Evolutionary conservation across 1,140 invertebrate species (phyloP), one percentile per base, ranked within the genome.

Genomic region (Drosophila azteca): DNA sequence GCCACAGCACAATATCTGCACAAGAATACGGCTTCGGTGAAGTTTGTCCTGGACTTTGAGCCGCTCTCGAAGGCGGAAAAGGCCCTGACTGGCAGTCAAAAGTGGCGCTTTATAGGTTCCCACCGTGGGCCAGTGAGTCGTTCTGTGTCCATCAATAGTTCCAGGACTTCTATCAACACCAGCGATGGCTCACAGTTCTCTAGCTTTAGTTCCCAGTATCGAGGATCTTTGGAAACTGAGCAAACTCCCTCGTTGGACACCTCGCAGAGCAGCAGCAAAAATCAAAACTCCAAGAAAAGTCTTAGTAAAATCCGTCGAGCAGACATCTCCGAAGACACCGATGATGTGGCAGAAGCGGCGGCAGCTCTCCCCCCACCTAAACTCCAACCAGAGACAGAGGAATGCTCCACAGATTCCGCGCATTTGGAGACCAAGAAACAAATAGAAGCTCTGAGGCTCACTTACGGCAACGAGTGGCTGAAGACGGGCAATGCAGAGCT

Each of bases 391-490:
- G 9, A 9, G 9, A 22, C 17, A 5, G n/a, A 62, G 5, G 66
- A 77, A 31, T 22, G 0, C 8, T 6, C 55, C 13, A 48, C 39
- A 4, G 74, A 78, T 46, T 66, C 59, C 7, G 64, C 74, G 6
- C 79, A 95, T 79, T 89, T 95, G 48, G 93, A 94, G 75, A 93
- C 93, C 0, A 95, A 95, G 71, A 93, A 93, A 64, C 93, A 95
- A 84, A 93, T 95, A 54, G 92, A 94, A 55, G 92, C 92, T 17
- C 61, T 95, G 8, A 90, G 94, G 11, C 82, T 93, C 61, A 93
- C 93, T 43, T 94, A 93, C 84, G 94, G 94, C 7, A 93, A 93
- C 70, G 92, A 94, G 45, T 95, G 94, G 94, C 69, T 95, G 11
- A 93, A 93, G 44, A 92, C 90, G 61, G 91, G 93, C 8, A 93